phyloP scores from a whole-genome alignment of 2,888 invertebrate species.

The Drosophila dives region DNA sequence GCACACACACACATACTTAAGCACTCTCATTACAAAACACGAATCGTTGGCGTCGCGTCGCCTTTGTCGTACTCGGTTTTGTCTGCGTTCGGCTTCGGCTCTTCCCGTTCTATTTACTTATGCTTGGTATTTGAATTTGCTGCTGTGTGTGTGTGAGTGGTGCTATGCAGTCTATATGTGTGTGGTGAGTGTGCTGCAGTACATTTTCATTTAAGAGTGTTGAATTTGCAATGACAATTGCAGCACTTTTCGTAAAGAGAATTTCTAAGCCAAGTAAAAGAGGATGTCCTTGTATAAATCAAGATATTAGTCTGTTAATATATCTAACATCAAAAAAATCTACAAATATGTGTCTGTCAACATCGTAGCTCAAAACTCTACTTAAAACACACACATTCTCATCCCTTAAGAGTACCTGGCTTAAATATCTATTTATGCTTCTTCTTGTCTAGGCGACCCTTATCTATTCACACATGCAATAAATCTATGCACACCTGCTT shows the following conservation, averaged over 20 bases:
- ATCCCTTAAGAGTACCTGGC: conserved; percentile 29
- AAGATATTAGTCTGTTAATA: not conserved
- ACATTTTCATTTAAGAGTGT: conserved; percentile 59
- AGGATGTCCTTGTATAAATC: not conserved
- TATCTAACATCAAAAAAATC: not conserved
- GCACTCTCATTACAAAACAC: conserved; percentile 54
- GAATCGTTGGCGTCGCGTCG: conserved; percentile 21
- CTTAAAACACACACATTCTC: not conserved
- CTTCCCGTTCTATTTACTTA: conserved; percentile 64
- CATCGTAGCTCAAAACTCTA: conserved; percentile 11
- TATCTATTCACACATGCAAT: not conserved
- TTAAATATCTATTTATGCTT: conserved; percentile 1
- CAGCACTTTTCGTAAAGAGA: not conserved
- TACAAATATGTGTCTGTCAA: not conserved
- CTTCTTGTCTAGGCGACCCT: conserved; percentile 3
- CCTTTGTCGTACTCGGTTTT: conserved; percentile 33
- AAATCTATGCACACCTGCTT: conserved; percentile 7
- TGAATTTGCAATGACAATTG: conserved; percentile 50
- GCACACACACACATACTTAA: conserved; percentile 26
- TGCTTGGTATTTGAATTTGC: conserved; percentile 46
- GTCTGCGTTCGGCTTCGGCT: conserved; percentile 46
- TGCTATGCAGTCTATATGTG: conserved; percentile 29
- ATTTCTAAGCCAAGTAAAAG: conserved; percentile 1
- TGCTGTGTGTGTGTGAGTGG: conserved; percentile 1
- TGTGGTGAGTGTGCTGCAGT: conserved; percentile 34